phyloP scores from a whole-genome alignment of 2,797 vertebrate genomes.

The Columba guinea region DNA sequence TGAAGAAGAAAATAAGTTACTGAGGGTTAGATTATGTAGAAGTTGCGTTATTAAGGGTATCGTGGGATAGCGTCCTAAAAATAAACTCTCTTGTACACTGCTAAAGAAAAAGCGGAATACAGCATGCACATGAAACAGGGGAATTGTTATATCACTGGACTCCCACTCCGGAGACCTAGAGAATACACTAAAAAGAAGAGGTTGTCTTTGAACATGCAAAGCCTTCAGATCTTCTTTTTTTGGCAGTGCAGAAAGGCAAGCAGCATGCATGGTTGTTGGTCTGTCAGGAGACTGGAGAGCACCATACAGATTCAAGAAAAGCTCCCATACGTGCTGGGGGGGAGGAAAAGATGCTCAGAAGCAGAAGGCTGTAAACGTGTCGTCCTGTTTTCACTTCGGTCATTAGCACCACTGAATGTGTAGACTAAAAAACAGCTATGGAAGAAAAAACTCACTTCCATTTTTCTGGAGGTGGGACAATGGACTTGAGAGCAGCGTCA shows the following conservation, averaged over 20 bases:
- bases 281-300: neutral
- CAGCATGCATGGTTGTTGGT: neutral
- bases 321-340: neutral
- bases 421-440: neutral
- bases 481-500: neutral
- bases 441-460: neutral
- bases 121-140: neutral
- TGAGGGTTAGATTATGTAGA: neutral
- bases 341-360: neutral
- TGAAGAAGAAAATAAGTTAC: neutral
- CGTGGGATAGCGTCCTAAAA: neutral
- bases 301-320: neutral
- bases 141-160: neutral
- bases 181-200: neutral
- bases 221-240: slow-evolving; percentile 12
- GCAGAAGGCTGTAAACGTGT: neutral
- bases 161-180: neutral
- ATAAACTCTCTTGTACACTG: neutral
- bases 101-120: neutral
- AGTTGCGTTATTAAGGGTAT: neutral
- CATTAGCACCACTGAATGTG: neutral
- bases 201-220: slow-evolving; percentile 13
- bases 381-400: neutral
- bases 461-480: neutral
- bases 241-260: neutral